Percentiles rank a stretch among this genome's conserved stretches.
Conservation (phyloP, 2,113 vertebrate species). For the Callithrix jacchus region DNA sequence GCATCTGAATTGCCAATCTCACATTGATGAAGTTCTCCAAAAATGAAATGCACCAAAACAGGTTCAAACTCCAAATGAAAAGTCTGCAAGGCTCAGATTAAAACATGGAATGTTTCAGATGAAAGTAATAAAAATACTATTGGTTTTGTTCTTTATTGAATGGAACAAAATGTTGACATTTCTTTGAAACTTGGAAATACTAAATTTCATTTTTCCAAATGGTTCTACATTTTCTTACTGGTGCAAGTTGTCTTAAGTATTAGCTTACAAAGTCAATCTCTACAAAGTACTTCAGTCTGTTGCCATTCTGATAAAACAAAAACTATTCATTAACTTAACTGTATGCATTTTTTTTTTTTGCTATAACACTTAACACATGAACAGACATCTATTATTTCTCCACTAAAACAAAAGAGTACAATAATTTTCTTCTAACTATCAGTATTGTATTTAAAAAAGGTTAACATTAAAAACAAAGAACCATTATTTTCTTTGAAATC, state of each 20-base stretch:
- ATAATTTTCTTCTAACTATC: conserved; percentile 83
- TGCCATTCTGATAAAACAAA: conserved; percentile 82
- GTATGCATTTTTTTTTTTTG: conserved; percentile 74
- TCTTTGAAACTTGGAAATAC: too few relatives aligned
- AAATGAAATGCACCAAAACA: conserved; percentile 82
- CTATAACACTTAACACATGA: too few relatives aligned
- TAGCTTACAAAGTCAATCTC: conserved; percentile 75
- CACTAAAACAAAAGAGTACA: conserved; percentile 87
- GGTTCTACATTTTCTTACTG: too few relatives aligned
- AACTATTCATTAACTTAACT: conserved; percentile 84
- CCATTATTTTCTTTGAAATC: conserved; percentile 81
- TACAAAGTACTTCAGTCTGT: conserved; percentile 75
- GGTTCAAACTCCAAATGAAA: conserved; percentile 80
- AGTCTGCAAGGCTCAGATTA: conserved; percentile 84
- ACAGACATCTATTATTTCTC: conserved; percentile 82
- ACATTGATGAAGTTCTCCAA: conserved; percentile 77
- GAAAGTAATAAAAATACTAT: conserved; percentile 84
- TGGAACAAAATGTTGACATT: too few relatives aligned
- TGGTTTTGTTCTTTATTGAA: too few relatives aligned
- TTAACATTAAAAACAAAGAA: conserved; percentile 88
- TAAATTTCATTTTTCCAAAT: too few relatives aligned
- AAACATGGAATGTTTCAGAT: conserved; percentile 85
- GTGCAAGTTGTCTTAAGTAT: conserved; percentile 74
- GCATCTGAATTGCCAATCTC: conserved; percentile 78
- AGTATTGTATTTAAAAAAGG: conserved; percentile 86